Conservation (phyloP, 2,888 invertebrate genomes). For the Sussaba pulchella region DNA sequence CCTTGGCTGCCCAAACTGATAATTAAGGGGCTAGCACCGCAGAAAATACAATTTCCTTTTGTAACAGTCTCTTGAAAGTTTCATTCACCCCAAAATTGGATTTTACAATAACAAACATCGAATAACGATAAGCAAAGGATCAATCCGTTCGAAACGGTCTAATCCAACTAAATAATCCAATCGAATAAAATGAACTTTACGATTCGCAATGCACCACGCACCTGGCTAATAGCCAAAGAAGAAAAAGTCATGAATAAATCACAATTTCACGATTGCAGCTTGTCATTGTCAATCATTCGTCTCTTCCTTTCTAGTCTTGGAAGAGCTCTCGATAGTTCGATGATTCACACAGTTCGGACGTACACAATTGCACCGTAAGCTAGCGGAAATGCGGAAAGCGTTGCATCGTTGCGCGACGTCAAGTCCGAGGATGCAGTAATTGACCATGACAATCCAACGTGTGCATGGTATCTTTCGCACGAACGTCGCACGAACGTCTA, state of each 20-base stretch:
- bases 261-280: conserved; percentile 55
- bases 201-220: too few relatives aligned
- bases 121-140: not conserved
- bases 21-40: too few relatives aligned
- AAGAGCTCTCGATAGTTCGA: conserved; percentile 9
- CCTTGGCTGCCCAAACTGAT: too few relatives aligned
- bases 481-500: conserved; percentile 33
- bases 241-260: too few relatives aligned
- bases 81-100: too few relatives aligned
- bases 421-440: conserved; percentile 49
- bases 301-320: conserved; percentile 22
- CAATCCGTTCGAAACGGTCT: too few relatives aligned
- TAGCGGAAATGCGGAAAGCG: conserved; percentile 1
- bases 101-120: not conserved
- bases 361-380: too few relatives aligned
- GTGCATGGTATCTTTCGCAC: conserved; percentile 45
- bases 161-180: too few relatives aligned
- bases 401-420: conserved; percentile 45
- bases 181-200: too few relatives aligned
- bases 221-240: conserved; percentile 49
- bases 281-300: too few relatives aligned
- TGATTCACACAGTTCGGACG: conserved; percentile 21
- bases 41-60: too few relatives aligned
- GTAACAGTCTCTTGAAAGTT: too few relatives aligned
- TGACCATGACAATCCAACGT: conserved; percentile 60